Evolutionary conservation across 2,888 invertebrate species (phyloP).

Genomic region (Scaeva pyrastri): DNA sequence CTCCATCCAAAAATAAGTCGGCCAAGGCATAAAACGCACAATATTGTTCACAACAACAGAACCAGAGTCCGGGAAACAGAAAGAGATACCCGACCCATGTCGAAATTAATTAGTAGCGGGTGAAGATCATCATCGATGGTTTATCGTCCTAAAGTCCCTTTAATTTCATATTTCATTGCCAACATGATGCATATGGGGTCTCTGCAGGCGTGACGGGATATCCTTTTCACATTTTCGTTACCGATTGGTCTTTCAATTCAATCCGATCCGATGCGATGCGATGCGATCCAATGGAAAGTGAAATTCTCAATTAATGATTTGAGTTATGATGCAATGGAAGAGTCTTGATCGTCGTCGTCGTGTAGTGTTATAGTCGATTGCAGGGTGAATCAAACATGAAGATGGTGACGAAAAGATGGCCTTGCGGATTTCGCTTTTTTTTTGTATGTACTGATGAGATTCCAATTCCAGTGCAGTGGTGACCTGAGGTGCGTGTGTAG

Average conservation of each 20-base stretch:
- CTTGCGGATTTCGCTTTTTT: constrained; percentile 64
- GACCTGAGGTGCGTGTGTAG: constrained; percentile 43
- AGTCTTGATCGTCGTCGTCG: neutral
- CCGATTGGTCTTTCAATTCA: neutral
- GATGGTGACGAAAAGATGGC: constrained; percentile 54
- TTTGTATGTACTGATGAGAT: constrained; percentile 23
- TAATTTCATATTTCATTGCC: constrained; percentile 73
- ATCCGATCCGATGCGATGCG: neutral
- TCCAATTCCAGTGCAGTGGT: too few species aligned
- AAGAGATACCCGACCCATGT: constrained; percentile 61
- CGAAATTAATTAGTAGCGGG: constrained; percentile 76
- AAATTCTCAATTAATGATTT: constrained; percentile 71
- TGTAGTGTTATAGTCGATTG: too few species aligned
- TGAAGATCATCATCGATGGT: constrained; percentile 75
- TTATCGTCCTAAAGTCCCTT: constrained; percentile 71
- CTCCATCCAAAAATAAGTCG: constrained; percentile 34
- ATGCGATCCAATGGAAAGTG: constrained; percentile 56
- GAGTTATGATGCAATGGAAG: constrained; percentile 70
- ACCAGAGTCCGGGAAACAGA: neutral
- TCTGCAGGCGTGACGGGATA: constrained; percentile 65
- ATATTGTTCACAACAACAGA: neutral
- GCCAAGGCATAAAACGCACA: constrained; percentile 38
- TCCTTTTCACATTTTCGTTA: constrained; percentile 44
- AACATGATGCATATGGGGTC: constrained; percentile 48
- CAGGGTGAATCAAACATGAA: constrained; percentile 1